Percentiles rank a stretch among this genome's conserved stretches.
Conservation (phyloP, 37 sponge, comb jelly and placozoan genomes). For the Sycon ciliatum region DNA sequence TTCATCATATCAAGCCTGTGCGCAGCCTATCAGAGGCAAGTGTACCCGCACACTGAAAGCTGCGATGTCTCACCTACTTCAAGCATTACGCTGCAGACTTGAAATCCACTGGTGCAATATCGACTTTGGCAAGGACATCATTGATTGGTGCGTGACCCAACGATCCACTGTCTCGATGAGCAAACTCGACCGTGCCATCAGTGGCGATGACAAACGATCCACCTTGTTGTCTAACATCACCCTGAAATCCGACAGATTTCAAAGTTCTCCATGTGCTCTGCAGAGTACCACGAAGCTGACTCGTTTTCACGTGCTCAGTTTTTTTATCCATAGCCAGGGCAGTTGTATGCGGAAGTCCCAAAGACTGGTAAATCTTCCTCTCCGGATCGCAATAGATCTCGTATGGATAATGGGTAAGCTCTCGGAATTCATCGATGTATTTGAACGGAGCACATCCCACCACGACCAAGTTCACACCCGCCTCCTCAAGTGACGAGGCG, state of each 20-base stretch:
- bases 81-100: too few relatives aligned
- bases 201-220: constrained; percentile 33
- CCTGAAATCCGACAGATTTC: constrained; percentile 24
- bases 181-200: constrained; percentile 12
- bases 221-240: constrained; percentile 39
- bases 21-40: too few relatives aligned
- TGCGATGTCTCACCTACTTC: too few relatives aligned
- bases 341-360: constrained; percentile 17
- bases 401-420: constrained; percentile 11
- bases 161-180: constrained; percentile 32
- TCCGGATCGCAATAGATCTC: constrained; percentile 39
- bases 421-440: constrained; percentile 27
- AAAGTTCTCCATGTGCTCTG: constrained; percentile 15
- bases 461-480: constrained; percentile 22
- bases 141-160: constrained; percentile 40
- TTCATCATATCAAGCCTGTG: too few relatives aligned
- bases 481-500: constrained; percentile 26
- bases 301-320: constrained; percentile 28
- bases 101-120: constrained; percentile 22
- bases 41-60: too few relatives aligned
- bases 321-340: too few relatives aligned
- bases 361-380: constrained; percentile 21
- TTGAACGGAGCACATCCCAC: constrained; percentile 38
- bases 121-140: constrained; percentile 21
- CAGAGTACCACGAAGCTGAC: constrained; percentile 11